Evolutionary conservation across 2,888 invertebrate species (phyloP).

Genomic region (Cryptocephalus moraei): DNA sequence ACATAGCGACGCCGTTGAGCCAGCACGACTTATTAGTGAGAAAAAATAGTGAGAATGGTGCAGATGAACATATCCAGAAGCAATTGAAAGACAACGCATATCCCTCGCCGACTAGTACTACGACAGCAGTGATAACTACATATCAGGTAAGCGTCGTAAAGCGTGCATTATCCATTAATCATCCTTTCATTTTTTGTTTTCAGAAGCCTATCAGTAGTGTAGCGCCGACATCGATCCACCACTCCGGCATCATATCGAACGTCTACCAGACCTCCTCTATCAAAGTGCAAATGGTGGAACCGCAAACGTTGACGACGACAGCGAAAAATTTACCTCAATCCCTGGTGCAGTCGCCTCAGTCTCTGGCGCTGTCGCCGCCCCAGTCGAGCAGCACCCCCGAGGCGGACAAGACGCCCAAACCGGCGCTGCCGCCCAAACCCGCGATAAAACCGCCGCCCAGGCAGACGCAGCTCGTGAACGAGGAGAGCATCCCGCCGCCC

Average conservation of each 20-base stretch:
- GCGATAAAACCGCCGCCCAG: slow-evolving; percentile 51
- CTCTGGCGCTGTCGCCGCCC: slow-evolving; percentile 43
- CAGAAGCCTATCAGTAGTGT: slow-evolving; percentile 83
- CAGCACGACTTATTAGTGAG: slow-evolving; percentile 38
- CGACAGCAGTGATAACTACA: slow-evolving; percentile 12
- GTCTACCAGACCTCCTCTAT: slow-evolving; percentile 74
- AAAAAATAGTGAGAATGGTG: slow-evolving; percentile 18
- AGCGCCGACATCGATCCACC: slow-evolving; percentile 66
- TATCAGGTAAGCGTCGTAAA: slow-evolving; percentile 16
- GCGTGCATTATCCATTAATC: not conserved
- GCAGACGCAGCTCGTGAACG: slow-evolving; percentile 32
- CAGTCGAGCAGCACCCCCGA: slow-evolving; percentile 35
- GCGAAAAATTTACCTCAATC: slow-evolving; percentile 11
- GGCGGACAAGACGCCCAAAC: slow-evolving; percentile 52
- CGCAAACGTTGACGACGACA: slow-evolving; percentile 48
- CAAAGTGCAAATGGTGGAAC: slow-evolving; percentile 71
- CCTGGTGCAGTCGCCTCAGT: slow-evolving; percentile 23
- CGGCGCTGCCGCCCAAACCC: slow-evolving; percentile 78
- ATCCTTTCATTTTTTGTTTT: slow-evolving; percentile 5
- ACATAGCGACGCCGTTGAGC: slow-evolving; percentile 53
- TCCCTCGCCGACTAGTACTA: slow-evolving; percentile 11
- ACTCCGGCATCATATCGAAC: slow-evolving; percentile 59
- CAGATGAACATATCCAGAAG: slow-evolving; percentile 9
- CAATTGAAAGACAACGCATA: slow-evolving; percentile 15
- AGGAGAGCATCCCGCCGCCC: slow-evolving; percentile 38